Evolutionary conservation across 2,113 vertebrate species (phyloP).

Genomic region (Chascanopsetta lugubris): DNA sequence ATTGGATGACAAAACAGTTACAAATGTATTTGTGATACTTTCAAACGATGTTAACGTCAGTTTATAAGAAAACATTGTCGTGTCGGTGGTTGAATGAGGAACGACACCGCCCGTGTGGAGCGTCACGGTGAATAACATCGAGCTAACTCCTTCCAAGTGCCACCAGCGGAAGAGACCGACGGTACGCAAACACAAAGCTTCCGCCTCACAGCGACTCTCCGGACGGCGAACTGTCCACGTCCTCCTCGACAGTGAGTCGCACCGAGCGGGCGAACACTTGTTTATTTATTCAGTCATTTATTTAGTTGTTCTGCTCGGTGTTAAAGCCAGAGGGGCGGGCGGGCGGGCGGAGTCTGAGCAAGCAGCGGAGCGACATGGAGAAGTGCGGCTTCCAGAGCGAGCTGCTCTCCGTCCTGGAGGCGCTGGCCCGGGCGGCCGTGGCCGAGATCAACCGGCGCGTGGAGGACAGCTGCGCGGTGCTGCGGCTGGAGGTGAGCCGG

Average conservation of each 20-base stretch:
- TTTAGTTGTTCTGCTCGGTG: too few species aligned
- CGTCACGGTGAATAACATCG: rapidly evolving
- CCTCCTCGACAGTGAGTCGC: rapidly evolving
- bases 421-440: slow-evolving; percentile 73
- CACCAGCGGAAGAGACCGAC: background rate
- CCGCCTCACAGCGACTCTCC: background rate
- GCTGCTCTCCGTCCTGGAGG: slow-evolving; percentile 76
- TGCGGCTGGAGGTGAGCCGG: slow-evolving; percentile 73
- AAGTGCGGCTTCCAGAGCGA: slow-evolving; percentile 71
- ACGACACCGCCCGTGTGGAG: background rate
- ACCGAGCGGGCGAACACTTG: too few species aligned
- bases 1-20: too few species aligned
- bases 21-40: too few species aligned
- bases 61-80: background rate
- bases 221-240: background rate
- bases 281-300: too few species aligned
- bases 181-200: background rate
- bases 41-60: too few species aligned
- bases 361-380: slow-evolving; percentile 46
- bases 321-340: too few species aligned
- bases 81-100: background rate
- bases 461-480: slow-evolving; percentile 72
- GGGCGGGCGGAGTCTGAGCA: background rate
- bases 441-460: slow-evolving; percentile 76
- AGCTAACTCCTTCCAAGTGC: background rate